Base-by-base conservation (phyloP, 1,140 invertebrate genomes). In the Zeugodacus cucurbitae region DNA sequence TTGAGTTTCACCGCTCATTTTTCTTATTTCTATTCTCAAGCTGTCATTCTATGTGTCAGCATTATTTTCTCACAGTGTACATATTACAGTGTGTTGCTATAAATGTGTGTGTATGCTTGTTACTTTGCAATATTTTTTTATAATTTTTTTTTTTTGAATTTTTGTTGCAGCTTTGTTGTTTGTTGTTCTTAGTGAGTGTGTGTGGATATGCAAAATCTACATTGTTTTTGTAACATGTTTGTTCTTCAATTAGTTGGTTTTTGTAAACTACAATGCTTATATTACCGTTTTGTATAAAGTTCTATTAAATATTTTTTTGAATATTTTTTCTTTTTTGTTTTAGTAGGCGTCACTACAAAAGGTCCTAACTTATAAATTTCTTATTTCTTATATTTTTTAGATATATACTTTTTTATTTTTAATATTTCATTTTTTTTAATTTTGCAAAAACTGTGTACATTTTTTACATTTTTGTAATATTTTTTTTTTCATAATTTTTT, bases 401-500 rank as follows among this genome's bases (percentile, higher is more conserved):
- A 89, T 87, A 64, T 64, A 64, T 87, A 89, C 89, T 74, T 74
- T 17, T 44, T 70, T 10, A 22, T 64, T 29, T 37, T 70, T 37
- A 59, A 58, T 59, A 58, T 85, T 59, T 5, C 2, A 5, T 14
- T 86, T 59, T 86, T 86, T 3, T 58, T 59, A 22, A 59, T 54
- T 85, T 54, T 58, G 85, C 85, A 57, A 58, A 54, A 86, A 86
- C 91, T 92, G 92, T 91, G 41, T 87, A 59, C 54, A 89, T 90
- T 92, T 91, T 91, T 90, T 41, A 41, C 37, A 41, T 90, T 90
- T 90, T 89, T 90, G 64, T 90, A 89, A 88, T 91, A 89, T 91
- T 90, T n/a, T 59, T 54, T 7, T 26, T 59, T 57, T 57, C 54
- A 87, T 89, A 85, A 85, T 88, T 87, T 88, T 74, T 70, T 87